Evolutionary conservation across 2,797 vertebrate genomes (phyloP).

Genomic region (Ctenopoma multispine): DNA sequence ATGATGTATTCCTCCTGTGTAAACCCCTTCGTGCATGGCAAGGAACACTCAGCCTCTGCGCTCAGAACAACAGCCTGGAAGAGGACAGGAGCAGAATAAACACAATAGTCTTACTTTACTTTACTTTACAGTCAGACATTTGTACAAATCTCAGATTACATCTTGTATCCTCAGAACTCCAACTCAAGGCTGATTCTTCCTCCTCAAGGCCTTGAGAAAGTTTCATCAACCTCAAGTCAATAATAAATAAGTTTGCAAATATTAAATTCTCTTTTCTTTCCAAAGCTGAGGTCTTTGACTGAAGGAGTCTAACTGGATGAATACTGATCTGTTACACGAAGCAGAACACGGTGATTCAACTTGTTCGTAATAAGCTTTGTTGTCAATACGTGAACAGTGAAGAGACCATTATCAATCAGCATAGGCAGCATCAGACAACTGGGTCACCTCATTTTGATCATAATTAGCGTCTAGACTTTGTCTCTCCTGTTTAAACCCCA

Average conservation of each 20-base stretch:
- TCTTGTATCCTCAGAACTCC: background rate
- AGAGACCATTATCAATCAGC: slow-evolving; percentile 49
- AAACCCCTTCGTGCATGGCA: slow-evolving; percentile 72
- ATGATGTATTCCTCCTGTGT: slow-evolving; percentile 71
- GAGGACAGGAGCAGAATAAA: background rate
- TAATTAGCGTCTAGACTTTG: slow-evolving; percentile 72
- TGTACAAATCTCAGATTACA: background rate
- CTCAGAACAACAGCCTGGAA: slow-evolving; percentile 52
- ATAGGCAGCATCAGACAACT: slow-evolving; percentile 52
- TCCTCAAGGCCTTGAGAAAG: background rate
- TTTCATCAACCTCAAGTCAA: slow-evolving; percentile 1
- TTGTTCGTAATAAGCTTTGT: slow-evolving; percentile 6
- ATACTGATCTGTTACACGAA: slow-evolving; percentile 16
- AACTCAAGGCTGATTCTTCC: background rate
- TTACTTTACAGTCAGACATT: background rate
- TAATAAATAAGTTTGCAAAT: slow-evolving; percentile 3
- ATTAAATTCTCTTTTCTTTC: background rate
- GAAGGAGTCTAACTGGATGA: background rate
- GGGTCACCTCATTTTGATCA: slow-evolving; percentile 63
- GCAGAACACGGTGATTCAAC: slow-evolving; percentile 2
- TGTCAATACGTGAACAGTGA: slow-evolving; percentile 1
- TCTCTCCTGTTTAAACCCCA: slow-evolving; percentile 41
- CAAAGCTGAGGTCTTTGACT: background rate
- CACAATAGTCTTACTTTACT: too few species aligned
- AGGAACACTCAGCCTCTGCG: slow-evolving; percentile 11